Percentiles rank a stretch among this genome's conserved stretches.
These are phyloP conservation scores for Tamandua tetradactyla DNA, from an alignment of 2,797 vertebrate species.

Conservation along the genomic window DNA sequence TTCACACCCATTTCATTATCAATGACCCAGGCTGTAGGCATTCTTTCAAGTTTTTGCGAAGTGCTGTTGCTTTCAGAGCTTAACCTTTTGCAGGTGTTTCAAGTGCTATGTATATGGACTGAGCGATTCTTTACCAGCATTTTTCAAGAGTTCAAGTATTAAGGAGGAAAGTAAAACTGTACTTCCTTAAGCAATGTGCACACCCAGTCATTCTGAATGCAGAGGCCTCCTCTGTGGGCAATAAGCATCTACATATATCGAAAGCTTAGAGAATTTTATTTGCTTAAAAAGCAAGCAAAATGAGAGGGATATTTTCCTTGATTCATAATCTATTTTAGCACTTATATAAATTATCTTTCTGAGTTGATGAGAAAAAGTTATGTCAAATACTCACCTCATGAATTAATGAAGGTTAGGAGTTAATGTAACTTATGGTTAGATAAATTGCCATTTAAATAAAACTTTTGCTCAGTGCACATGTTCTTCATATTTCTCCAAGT, in stretches of 20 bases:
- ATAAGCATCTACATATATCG: neutral
- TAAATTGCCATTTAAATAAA: slow-evolving; percentile 54
- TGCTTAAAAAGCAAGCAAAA: slow-evolving; percentile 12
- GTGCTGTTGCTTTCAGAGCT: neutral
- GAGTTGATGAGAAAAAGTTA: slow-evolving; percentile 40
- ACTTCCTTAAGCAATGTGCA: neutral
- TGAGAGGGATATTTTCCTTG: neutral
- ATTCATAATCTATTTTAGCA: slow-evolving; percentile 26
- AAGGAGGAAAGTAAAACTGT: neutral
- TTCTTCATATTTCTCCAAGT: slow-evolving; percentile 49
- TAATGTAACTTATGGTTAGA: slow-evolving; percentile 53
- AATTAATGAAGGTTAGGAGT: too few relatives aligned
- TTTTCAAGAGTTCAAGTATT: neutral
- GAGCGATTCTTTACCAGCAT: neutral
- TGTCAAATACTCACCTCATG: slow-evolving; percentile 35
- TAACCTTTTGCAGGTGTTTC: neutral
- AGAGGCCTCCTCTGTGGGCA: neutral
- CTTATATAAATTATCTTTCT: slow-evolving; percentile 49
- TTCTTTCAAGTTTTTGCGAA: slow-evolving; percentile 13
- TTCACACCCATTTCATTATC: neutral
- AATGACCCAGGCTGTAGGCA: rapidly evolving
- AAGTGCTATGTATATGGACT: neutral
- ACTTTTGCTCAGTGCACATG: slow-evolving; percentile 59
- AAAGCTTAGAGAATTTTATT: neutral
- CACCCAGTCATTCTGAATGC: neutral